These are phyloP conservation scores for Cygnus olor DNA, from an alignment of 2,797 vertebrate genomes.

Conservation along the genomic window DNA sequence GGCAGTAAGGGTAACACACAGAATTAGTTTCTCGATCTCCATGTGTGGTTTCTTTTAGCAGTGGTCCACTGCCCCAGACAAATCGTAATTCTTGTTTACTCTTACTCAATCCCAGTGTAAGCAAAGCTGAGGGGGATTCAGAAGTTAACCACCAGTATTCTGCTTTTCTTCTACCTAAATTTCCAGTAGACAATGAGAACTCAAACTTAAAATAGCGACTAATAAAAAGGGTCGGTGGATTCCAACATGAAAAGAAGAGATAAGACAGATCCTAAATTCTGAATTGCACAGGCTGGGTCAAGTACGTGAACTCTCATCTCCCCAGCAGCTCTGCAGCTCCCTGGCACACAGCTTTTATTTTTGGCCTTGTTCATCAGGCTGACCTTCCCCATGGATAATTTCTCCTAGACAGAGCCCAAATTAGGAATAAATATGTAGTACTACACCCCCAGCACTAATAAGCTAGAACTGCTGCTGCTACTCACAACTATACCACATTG, in stretches of 20 bases:
- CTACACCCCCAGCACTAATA: conserved; percentile 18
- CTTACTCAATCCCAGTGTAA: not conserved
- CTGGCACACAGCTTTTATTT: conserved; percentile 48
- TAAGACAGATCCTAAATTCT: not conserved
- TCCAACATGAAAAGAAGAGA: not conserved
- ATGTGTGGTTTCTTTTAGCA: not conserved
- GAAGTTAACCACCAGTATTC: not conserved
- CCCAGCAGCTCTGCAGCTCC: conserved; percentile 14
- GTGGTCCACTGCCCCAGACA: not conserved
- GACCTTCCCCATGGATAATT: conserved; percentile 54
- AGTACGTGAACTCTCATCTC: conserved; percentile 1
- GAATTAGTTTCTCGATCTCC: not conserved
- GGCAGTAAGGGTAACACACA: not conserved
- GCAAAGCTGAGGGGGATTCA: not conserved
- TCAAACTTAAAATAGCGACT: not conserved
- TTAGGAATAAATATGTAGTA: conserved; percentile 69
- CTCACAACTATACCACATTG: not conserved
- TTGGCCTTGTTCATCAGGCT: conserved; percentile 55
- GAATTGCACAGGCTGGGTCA: not conserved
- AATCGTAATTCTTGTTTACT: not conserved
- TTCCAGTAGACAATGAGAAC: not conserved
- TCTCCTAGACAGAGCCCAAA: conserved; percentile 62
- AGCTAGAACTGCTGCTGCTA: not conserved
- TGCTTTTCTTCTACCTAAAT: not conserved
- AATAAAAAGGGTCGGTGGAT: not conserved